Percentiles rank a stretch among this genome's conserved stretches.
Evolutionary conservation across 2,888 invertebrate species (phyloP).

Genomic region (Drosophila mimetica): DNA sequence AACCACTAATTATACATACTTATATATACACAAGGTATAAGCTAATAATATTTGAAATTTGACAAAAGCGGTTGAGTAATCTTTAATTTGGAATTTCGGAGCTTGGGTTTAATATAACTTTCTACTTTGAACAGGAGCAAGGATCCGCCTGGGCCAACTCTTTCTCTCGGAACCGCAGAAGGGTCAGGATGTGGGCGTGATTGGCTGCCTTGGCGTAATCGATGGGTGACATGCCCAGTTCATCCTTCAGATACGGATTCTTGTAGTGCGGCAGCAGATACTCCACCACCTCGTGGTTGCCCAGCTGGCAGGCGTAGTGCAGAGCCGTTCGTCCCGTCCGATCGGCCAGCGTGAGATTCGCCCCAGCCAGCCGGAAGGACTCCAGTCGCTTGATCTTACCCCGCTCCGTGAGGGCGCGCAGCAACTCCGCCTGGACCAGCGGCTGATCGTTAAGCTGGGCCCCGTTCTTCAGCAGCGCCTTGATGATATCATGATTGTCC

Average conservation of each 20-base stretch:
- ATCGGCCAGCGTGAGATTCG: constrained; percentile 87
- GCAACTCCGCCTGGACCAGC: constrained; percentile 87
- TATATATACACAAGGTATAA: constrained; percentile 71
- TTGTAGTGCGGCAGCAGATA: constrained; percentile 86
- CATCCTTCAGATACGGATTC: constrained; percentile 84
- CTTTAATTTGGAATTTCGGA: constrained; percentile 7
- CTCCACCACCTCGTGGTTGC: constrained; percentile 85
- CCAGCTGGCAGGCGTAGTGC: constrained; percentile 88
- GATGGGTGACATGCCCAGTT: constrained; percentile 86
- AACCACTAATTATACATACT: constrained; percentile 52
- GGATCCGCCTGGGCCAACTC: constrained; percentile 6
- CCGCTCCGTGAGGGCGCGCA: constrained; percentile 88
- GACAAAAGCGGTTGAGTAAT: constrained; percentile 43
- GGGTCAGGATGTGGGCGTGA: constrained; percentile 39
- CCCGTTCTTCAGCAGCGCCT: constrained; percentile 88
- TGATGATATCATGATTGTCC: constrained; percentile 88
- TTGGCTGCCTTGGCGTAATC: constrained; percentile 85
- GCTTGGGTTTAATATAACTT: background rate
- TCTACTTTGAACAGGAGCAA: constrained; percentile 11
- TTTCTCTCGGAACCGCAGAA: constrained; percentile 32
- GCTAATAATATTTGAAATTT: constrained; percentile 75
- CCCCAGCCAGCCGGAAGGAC: constrained; percentile 88
- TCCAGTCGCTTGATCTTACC: constrained; percentile 86
- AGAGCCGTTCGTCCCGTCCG: constrained; percentile 88
- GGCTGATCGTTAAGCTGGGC: constrained; percentile 88